These are phyloP conservation scores for Tridacna gigas DNA, from an alignment of 2,888 invertebrate species.

Conservation along the genomic window DNA sequence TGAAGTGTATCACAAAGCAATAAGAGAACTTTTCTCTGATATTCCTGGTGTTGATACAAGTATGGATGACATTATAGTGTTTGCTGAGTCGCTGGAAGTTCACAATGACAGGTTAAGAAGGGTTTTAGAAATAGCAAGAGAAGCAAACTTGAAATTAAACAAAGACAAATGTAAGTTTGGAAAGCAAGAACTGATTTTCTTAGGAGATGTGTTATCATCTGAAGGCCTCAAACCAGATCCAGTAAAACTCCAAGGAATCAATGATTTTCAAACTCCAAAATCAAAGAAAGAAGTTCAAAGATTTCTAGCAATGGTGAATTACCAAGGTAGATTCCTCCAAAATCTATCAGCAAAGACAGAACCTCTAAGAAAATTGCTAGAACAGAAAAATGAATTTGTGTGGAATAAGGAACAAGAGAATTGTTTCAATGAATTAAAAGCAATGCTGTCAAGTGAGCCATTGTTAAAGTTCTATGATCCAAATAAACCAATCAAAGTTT, in stretches of 20 bases:
- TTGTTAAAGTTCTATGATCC: conserved; percentile 41
- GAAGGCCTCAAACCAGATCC: conserved; percentile 25
- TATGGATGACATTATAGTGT: conserved; percentile 52
- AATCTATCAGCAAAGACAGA: conserved; percentile 35
- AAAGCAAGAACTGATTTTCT: conserved; percentile 20
- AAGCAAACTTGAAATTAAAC: conserved; percentile 34
- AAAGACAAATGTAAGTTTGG: conserved; percentile 27
- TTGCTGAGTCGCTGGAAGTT: conserved; percentile 12
- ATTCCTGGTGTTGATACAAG: too few relatives aligned
- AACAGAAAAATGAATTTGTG: conserved; percentile 28
- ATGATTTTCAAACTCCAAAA: conserved; percentile 20
- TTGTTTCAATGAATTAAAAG: conserved; percentile 30
- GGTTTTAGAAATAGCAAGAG: too few relatives aligned
- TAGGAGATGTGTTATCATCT: conserved; percentile 27
- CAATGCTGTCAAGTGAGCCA: conserved; percentile 18
- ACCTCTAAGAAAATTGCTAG: conserved; percentile 38
- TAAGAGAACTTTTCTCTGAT: too few relatives aligned
- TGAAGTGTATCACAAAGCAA: too few relatives aligned
- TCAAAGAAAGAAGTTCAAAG: conserved; percentile 24
- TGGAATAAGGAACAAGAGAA: conserved; percentile 41
- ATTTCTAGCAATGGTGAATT: conserved; percentile 38
- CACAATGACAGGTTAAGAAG: conserved; percentile 33
- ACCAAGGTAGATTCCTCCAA: conserved; percentile 37
- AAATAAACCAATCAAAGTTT: conserved; percentile 29
- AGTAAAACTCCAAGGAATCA: conserved; percentile 40